These are phyloP conservation scores for Lordiphosa stackelbergi DNA, from an alignment of 1,140 invertebrate genomes.

Conservation along the genomic window DNA sequence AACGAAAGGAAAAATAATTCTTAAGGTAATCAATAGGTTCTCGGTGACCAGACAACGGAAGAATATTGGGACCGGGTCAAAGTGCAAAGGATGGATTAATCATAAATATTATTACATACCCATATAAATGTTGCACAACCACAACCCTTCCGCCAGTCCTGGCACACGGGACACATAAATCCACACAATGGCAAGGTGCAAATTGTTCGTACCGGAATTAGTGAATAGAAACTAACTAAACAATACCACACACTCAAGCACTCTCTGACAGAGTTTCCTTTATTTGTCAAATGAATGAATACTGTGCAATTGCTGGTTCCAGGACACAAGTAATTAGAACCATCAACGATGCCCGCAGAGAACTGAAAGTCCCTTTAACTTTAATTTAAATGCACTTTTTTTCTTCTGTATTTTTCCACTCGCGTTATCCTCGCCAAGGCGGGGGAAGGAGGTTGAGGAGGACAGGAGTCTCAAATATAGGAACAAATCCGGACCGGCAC, in stretches of 20 bases:
- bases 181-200: slow-evolving; percentile 22
- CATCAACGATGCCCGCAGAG: slow-evolving; percentile 14
- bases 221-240: slow-evolving; percentile 29
- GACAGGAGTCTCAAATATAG: not conserved
- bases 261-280: slow-evolving; percentile 24
- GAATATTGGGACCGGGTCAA: no score
- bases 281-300: slow-evolving; percentile 32
- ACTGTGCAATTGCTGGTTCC: slow-evolving; percentile 35
- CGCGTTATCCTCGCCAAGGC: slow-evolving; percentile 29
- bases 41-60: slow-evolving; percentile 4
- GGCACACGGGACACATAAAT: slow-evolving; percentile 33
- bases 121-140: not conserved
- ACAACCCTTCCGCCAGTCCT: slow-evolving; percentile 10
- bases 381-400: slow-evolving; percentile 6
- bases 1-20: slow-evolving; percentile 39
- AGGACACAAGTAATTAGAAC: slow-evolving; percentile 44
- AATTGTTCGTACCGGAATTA: slow-evolving; percentile 8
- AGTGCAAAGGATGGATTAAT: slow-evolving; percentile 4
- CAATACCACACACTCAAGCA: slow-evolving; percentile 33
- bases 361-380: slow-evolving; percentile 2
- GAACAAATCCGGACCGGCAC: slow-evolving; percentile 1
- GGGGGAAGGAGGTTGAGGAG: not conserved
- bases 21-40: slow-evolving; percentile 50
- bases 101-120: not conserved
- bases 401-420: slow-evolving; percentile 42